phyloP scores from a whole-genome alignment of 2,797 vertebrate species.

The Chaunax sp. region DNA sequence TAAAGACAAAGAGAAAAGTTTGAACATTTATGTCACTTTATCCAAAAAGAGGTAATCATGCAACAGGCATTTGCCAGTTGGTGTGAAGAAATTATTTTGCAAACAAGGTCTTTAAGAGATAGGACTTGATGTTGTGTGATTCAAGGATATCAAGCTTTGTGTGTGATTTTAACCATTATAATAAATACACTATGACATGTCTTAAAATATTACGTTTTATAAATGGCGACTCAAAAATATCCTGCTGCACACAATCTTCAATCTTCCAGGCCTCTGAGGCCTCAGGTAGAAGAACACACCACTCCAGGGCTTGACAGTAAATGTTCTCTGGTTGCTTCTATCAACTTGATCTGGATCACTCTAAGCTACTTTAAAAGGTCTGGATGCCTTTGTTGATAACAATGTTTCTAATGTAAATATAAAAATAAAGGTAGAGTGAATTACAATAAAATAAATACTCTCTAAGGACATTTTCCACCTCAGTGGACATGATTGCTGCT shows the following conservation, averaged over 20 bases:
- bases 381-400: too few relatives aligned
- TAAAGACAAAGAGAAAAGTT: not conserved
- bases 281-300: too few relatives aligned
- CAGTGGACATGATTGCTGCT: too few relatives aligned
- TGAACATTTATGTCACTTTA: not conserved
- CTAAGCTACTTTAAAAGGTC: too few relatives aligned
- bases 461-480: too few relatives aligned
- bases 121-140: not conserved
- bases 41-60: not conserved
- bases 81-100: not conserved
- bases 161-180: not conserved
- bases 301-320: too few relatives aligned
- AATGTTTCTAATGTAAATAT: too few relatives aligned
- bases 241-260: not conserved
- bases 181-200: constrained; percentile 4
- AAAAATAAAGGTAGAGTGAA: too few relatives aligned
- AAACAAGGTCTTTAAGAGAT: too few relatives aligned
- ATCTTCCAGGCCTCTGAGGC: constrained; percentile 9
- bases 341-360: too few relatives aligned
- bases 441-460: too few relatives aligned
- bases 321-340: too few relatives aligned
- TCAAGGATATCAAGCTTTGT: constrained; percentile 4
- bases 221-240: constrained; percentile 9
- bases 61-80: not conserved
- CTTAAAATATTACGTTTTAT: constrained; percentile 20